Conservation (phyloP, 2,797 vertebrate genomes). For the Gephyroberyx darwinii region DNA sequence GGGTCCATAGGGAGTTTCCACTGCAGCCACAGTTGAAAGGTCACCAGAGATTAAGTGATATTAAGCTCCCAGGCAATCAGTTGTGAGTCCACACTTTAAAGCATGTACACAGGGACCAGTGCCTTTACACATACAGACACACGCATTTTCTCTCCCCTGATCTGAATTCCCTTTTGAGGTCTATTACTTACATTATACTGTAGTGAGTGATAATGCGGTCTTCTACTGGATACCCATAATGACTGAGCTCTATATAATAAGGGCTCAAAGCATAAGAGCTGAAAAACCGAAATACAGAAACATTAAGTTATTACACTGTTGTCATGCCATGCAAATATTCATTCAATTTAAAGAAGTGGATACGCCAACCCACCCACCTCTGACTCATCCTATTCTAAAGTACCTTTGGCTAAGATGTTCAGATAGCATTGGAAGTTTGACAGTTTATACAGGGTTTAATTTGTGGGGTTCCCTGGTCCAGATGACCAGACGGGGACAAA, state of each 20-base stretch:
- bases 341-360: neutral
- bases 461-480: slow-evolving; percentile 32
- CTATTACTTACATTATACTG: slow-evolving; percentile 1
- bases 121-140: neutral
- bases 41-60: slow-evolving; percentile 62
- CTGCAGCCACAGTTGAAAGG: slow-evolving; percentile 51
- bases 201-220: slow-evolving; percentile 1
- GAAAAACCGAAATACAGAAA: slow-evolving; percentile 7
- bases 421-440: neutral
- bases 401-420: neutral
- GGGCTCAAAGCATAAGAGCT: neutral
- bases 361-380: neutral
- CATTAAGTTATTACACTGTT: neutral
- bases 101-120: neutral
- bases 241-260: neutral
- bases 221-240: neutral
- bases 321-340: neutral
- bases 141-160: neutral
- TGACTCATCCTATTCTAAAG: neutral
- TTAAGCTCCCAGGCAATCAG: slow-evolving; percentile 35
- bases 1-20: slow-evolving; percentile 50
- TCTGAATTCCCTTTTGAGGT: slow-evolving; percentile 4
- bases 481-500: slow-evolving; percentile 45
- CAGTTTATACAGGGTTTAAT: neutral
- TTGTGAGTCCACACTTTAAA: neutral